A percentile compares a stretch with the other conserved stretches of the same genome.
phyloP scores from a whole-genome alignment of 2,888 invertebrate species.

The Drosophila antonietae region DNA sequence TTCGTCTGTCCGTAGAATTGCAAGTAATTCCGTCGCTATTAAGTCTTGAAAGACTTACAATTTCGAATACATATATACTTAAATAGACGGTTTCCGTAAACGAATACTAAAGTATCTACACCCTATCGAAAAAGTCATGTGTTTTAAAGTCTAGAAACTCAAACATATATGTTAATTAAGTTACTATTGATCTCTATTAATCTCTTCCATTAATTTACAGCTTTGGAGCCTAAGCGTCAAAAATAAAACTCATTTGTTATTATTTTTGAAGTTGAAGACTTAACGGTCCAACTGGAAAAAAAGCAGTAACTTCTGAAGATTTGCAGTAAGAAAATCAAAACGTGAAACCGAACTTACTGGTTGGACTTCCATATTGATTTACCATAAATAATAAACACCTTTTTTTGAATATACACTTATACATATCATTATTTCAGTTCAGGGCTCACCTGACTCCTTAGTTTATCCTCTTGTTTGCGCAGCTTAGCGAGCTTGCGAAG shows the following conservation, averaged over 20 bases:
- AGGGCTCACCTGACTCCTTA: conserved; percentile 87
- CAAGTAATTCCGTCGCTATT: too few species aligned
- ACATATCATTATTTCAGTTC: not conserved
- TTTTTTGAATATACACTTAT: not conserved
- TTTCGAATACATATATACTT: too few species aligned
- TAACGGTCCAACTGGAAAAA: not conserved
- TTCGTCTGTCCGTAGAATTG: too few species aligned
- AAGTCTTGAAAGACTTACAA: too few species aligned
- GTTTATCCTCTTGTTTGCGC: conserved; percentile 89
- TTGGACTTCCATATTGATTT: not conserved
- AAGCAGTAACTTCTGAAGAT: not conserved
- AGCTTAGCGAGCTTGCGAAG: conserved; percentile 90
- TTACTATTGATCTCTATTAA: not conserved
- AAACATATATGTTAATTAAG: not conserved
- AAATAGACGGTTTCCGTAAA: too few species aligned
- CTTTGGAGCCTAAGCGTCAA: not conserved
- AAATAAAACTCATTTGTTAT: not conserved
- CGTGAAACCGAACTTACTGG: not conserved
- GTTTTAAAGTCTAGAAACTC: not conserved
- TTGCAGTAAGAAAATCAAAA: not conserved
- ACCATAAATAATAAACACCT: not conserved
- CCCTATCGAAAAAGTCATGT: not conserved
- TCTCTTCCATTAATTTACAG: not conserved
- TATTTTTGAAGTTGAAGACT: not conserved
- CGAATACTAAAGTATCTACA: too few species aligned